phyloP scores from a whole-genome alignment of 2,113 vertebrate species.

The Notarius quadriscutis region DNA sequence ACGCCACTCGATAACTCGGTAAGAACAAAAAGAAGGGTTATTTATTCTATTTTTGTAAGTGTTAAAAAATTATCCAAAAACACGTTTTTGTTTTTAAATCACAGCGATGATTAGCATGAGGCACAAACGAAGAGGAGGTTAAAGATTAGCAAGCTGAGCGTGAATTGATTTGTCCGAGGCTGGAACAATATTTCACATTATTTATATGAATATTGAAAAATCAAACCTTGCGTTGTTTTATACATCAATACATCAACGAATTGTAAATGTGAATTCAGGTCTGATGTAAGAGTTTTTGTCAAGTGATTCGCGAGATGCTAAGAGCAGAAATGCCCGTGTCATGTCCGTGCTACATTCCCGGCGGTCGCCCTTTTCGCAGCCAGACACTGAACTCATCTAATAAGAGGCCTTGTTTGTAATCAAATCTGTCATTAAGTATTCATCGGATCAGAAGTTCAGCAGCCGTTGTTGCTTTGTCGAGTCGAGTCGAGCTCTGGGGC shows the following conservation, averaged over 20 bases:
- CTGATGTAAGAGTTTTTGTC: background rate
- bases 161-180: background rate
- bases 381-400: constrained; percentile 78
- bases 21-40: background rate
- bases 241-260: background rate
- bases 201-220: no score
- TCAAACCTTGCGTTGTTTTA: no score
- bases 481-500: constrained; percentile 73
- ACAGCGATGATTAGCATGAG: background rate
- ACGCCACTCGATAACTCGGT: background rate
- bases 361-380: constrained; percentile 68
- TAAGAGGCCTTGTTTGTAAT: constrained; percentile 79
- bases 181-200: background rate
- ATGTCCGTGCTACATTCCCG: constrained; percentile 59
- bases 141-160: background rate
- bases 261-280: background rate
- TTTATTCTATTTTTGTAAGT: background rate
- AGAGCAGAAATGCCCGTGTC: constrained; percentile 47
- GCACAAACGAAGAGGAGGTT: background rate
- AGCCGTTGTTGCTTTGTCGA: constrained; percentile 80
- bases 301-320: constrained; percentile 34
- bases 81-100: background rate
- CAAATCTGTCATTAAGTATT: constrained; percentile 88
- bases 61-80: background rate
- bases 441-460: constrained; percentile 83